Evolutionary conservation across 2,113 vertebrate genomes (phyloP).

Genomic region (Pseudonaja textilis): DNA sequence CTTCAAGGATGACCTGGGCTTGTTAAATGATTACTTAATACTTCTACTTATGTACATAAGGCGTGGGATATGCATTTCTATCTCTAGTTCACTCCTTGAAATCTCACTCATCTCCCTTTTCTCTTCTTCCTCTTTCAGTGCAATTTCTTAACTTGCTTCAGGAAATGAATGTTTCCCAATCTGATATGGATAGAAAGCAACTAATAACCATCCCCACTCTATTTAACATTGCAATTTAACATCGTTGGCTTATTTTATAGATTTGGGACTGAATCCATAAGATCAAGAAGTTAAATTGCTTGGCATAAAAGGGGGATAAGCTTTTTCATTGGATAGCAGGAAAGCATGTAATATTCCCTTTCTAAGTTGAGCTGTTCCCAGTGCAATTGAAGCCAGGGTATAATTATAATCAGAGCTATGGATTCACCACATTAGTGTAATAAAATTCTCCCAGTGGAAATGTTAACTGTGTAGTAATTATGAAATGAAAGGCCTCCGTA

Average conservation of each 20-base stretch:
- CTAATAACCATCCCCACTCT: conserved; percentile 38
- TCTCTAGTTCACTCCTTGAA: neutral
- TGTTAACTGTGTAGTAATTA: neutral
- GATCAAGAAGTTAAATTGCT: conserved; percentile 59
- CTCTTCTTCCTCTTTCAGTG: conserved; percentile 17
- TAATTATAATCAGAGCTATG: conserved; percentile 26
- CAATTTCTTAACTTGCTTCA: conserved; percentile 13
- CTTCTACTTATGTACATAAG: neutral
- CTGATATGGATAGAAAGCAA: conserved; percentile 54
- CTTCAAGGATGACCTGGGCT: neutral
- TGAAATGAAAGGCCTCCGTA: neutral
- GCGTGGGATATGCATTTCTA: neutral
- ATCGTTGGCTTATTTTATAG: conserved; percentile 59
- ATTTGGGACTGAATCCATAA: conserved; percentile 52
- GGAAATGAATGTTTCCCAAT: conserved; percentile 21
- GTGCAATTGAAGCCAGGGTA: conserved; percentile 14
- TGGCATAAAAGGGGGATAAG: conserved; percentile 55
- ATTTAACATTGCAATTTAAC: conserved; percentile 56
- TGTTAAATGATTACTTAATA: neutral
- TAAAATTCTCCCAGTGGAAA: neutral
- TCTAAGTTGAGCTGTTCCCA: conserved; percentile 25
- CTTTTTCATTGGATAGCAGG: conserved; percentile 32
- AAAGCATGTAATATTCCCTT: conserved; percentile 25
- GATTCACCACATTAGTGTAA: neutral
- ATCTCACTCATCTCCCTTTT: neutral